Base-by-base conservation (phyloP, 2,888 invertebrate species). In the Deroplatys truncata region DNA sequence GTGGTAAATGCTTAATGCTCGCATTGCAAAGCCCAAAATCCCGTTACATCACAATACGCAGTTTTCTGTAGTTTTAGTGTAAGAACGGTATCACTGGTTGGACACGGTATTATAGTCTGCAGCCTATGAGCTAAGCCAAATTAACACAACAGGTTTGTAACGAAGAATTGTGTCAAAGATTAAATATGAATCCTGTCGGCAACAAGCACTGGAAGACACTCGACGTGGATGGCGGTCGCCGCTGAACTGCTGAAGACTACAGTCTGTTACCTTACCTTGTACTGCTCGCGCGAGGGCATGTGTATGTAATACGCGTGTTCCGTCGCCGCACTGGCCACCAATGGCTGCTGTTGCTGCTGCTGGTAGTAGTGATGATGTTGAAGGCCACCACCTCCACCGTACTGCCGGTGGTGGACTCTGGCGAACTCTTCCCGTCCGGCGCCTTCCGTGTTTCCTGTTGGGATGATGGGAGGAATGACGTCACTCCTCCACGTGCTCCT, bases 251-350 rank as follows among this genome's bases (percentile, higher is more conserved):
- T 29, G 25, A 25, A 84, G 84, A 84, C 28, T 43, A 43, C 13
- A 1, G 13, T 43, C 43, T 43, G 13, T 35, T 43, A 43, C 90
- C 85, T n/a, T 90, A 90, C 90, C 90, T 90, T 90, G 88, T 90
- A 90, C 82, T 85, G 88, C 29, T 88, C 88, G 10, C 88, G 31
- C 82, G 88, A 43, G 4, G 90, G 85, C 90, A 90, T 90, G 88
- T 87, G 87, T 29, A 87, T 87, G 87, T 83, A 87, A 15, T 85
- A 88, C n/a, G 56, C 87, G 89, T 89, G 86, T 83, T 85, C 85
- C 86, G 89, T 43, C 56, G 56, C 49, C 29, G 20, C 25, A 43
- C 43, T 43, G 43, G 43, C 43, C 43, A 43, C 43, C 86, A 28
- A 35, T 72, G 56, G 56, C 85, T 83, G 87, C 31, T 43, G 87